These are phyloP conservation scores for Bradypodion pumilum DNA, from an alignment of 2,797 vertebrate genomes.

Conservation along the genomic window DNA sequence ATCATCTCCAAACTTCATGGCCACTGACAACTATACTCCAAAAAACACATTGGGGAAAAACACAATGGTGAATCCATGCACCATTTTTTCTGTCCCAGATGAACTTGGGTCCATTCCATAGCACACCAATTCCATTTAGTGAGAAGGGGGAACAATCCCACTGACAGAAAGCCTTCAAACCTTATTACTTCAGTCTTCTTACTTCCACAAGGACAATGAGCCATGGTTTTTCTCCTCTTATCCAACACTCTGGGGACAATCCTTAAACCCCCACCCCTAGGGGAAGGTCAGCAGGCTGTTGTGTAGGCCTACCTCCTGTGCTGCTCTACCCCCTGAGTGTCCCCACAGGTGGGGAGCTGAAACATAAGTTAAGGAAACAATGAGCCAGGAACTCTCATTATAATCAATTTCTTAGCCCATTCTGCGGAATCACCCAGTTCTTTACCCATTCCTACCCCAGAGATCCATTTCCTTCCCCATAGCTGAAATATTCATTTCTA, in stretches of 20 bases:
- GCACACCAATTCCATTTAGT: background rate
- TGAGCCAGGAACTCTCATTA: background rate
- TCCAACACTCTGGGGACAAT: background rate
- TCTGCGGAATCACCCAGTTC: background rate
- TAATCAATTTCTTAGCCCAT: background rate
- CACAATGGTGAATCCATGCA: background rate
- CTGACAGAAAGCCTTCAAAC: background rate
- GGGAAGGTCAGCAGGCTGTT: slow-evolving; percentile 5
- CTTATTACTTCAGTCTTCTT: background rate
- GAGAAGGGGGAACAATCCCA: background rate
- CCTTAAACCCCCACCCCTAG: background rate
- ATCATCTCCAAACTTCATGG: background rate
- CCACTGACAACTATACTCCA: background rate
- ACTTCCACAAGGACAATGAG: background rate
- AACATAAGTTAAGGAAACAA: slow-evolving; percentile 38
- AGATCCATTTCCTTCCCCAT: background rate
- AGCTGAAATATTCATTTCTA: background rate
- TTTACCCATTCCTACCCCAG: background rate
- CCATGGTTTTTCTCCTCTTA: background rate
- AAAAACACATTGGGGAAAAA: background rate
- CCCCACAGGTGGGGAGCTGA: slow-evolving; percentile 19
- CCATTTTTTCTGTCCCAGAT: background rate
- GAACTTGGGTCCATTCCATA: background rate
- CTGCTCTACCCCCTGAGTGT: slow-evolving; percentile 25
- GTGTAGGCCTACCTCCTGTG: slow-evolving; percentile 15